Base-by-base conservation (phyloP, 2,113 vertebrate genomes). In the Rafetus swinhoei region DNA sequence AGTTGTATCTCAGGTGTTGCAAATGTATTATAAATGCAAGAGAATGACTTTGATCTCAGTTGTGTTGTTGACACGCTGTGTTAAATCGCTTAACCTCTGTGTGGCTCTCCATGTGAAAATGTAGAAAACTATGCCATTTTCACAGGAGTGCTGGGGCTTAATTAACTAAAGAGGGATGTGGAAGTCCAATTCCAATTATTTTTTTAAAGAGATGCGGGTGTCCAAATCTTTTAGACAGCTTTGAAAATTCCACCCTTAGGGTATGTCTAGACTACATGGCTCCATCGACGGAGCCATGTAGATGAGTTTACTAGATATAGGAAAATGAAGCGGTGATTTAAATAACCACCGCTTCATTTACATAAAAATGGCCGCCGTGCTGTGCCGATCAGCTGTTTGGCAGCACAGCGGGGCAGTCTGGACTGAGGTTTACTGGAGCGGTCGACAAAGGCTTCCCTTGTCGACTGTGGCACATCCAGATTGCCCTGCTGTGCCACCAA, bases 181-280 rank as follows among this genome's bases (percentile, higher is more conserved):
- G 56, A 57, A 35, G 59, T 59, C 84, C 0, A 0, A 32, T 57
- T 92, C 65, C n/a, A 0, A 0, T 53, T 91, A n/a, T n/a, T n/a
- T 80, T 80, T 90, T 77, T 22, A 74, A 69, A 8, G 39, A 25
- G 6, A 74, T 84, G 52, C 25, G 24, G 45, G 1, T 0, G 4
- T 14, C 39, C 85, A 90, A 83, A 85, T 81, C 79, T 80, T 81
- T 45, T 32, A 92, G 50, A 12, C 18, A 72, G 16, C 2, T 85
- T 89, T 82, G 39, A 54, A 84, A 39, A 1, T 84, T 86, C 52
- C 45, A 54, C 4, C 55, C 9, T 3, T 9, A 81, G 45, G 45
- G 6, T 45, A 45, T 45, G 45, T 45, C 45, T 45, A 45, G 45
- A 45, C 45, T 45, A 45, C 45, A 45, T 45, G 6, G 45, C 45